Evolutionary conservation across 2,888 invertebrate genomes (phyloP).

Genomic region (Enchytraeus crypticus): DNA sequence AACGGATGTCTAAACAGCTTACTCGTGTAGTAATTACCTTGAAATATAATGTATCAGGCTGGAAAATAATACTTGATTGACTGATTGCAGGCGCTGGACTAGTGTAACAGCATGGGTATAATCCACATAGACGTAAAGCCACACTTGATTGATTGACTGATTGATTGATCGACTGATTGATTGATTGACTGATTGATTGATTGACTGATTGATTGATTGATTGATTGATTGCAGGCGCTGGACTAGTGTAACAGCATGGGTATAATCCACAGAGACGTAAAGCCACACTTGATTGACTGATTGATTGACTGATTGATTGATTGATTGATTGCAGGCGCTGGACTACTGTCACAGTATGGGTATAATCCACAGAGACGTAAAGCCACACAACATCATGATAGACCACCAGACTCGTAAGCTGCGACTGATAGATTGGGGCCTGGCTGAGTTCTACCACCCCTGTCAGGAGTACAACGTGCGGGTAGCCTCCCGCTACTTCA

Average conservation of each 20-base stretch:
- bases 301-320: background rate
- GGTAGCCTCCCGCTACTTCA: conserved; percentile 98
- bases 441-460: conserved; percentile 99
- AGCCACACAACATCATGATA: conserved; percentile 99
- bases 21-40: too few relatives aligned
- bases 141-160: background rate
- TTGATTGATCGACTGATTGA: background rate
- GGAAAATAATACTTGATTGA: too few relatives aligned
- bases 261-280: background rate
- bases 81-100: too few relatives aligned
- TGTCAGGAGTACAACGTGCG: conserved; percentile 99
- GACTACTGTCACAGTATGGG: conserved; percentile 99
- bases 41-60: too few relatives aligned
- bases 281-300: background rate
- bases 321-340: conserved; percentile 59
- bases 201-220: too few relatives aligned
- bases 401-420: conserved; percentile 98
- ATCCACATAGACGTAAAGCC: background rate
- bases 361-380: conserved; percentile 99
- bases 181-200: background rate
- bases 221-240: too few relatives aligned
- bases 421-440: conserved; percentile 97
- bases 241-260: too few relatives aligned
- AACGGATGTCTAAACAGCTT: too few relatives aligned
- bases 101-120: too few relatives aligned